Evolutionary conservation across 2,888 invertebrate species (phyloP).

Genomic region (Watsonalla binaria): DNA sequence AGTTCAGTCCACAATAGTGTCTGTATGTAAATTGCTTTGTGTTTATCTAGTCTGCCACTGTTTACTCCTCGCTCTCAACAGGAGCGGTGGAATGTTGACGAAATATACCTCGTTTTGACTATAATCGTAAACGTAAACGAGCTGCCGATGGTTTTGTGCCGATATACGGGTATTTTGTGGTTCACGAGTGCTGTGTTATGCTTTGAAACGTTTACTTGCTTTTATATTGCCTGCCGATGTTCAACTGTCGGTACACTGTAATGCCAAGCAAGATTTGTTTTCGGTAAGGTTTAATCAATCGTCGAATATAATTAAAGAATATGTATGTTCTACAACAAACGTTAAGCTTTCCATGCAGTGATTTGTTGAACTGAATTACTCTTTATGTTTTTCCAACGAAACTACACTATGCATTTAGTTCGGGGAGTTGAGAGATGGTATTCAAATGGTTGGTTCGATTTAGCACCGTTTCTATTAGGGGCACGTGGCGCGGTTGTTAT

Average conservation of each 20-base stretch:
- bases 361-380: background rate
- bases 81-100: constrained; percentile 28
- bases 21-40: constrained; percentile 1
- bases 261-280: background rate
- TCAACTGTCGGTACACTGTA: background rate
- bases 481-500: too few relatives aligned
- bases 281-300: background rate
- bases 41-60: constrained; percentile 3
- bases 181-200: background rate
- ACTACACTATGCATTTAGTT: too few relatives aligned
- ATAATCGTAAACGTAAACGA: constrained; percentile 36
- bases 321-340: background rate
- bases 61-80: constrained; percentile 18
- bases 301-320: background rate
- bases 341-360: background rate
- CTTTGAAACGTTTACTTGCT: too few relatives aligned
- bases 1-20: background rate
- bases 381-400: background rate
- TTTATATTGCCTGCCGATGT: background rate
- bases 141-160: constrained; percentile 31
- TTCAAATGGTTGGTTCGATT: too few relatives aligned
- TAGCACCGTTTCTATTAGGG: too few relatives aligned
- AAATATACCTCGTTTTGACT: constrained; percentile 38
- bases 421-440: too few relatives aligned
- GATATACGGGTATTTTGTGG: constrained; percentile 14